Percentiles rank a stretch among this genome's conserved stretches.
phyloP scores from a whole-genome alignment of 2,113 vertebrate species.

The Hystrix brachyura region DNA sequence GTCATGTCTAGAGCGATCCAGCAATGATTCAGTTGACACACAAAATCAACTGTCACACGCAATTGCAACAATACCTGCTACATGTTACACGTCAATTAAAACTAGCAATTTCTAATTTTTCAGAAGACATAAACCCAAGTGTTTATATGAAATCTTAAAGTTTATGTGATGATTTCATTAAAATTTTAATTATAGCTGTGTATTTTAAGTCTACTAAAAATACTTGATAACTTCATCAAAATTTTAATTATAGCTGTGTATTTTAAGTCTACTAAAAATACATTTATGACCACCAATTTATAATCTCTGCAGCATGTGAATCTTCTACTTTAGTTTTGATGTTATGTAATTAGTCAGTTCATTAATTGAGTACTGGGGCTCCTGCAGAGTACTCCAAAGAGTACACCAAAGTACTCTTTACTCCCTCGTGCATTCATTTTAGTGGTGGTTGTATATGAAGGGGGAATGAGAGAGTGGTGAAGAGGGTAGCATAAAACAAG shows the following conservation, averaged over 20 bases:
- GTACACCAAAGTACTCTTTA: not conserved
- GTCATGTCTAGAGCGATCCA: not conserved
- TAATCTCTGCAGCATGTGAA: not conserved
- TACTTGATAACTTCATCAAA: not conserved
- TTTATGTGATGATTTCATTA: not conserved
- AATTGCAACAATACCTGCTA: not conserved
- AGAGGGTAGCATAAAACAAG: not conserved
- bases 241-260: not conserved
- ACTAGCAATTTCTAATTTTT: slow-evolving; percentile 16
- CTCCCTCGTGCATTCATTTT: not conserved
- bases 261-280: slow-evolving; percentile 1
- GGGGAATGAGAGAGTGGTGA: not conserved
- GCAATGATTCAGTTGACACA: not conserved
- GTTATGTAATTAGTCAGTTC: not conserved
- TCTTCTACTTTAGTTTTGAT: not conserved
- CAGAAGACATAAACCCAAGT: not conserved
- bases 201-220: slow-evolving; percentile 25
- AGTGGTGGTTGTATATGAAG: not conserved
- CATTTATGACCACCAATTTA: not conserved
- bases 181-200: not conserved
- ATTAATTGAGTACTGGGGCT: not conserved
- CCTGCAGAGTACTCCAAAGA: too few relatives aligned
- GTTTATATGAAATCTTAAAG: not conserved
- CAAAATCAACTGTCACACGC: not conserved
- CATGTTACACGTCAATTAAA: not conserved